A percentile compares a stretch with the other conserved stretches of the same genome.
These are phyloP conservation scores for Notothenia coriiceps DNA, from an alignment of 2,113 vertebrate species.

Conservation along the genomic window DNA sequence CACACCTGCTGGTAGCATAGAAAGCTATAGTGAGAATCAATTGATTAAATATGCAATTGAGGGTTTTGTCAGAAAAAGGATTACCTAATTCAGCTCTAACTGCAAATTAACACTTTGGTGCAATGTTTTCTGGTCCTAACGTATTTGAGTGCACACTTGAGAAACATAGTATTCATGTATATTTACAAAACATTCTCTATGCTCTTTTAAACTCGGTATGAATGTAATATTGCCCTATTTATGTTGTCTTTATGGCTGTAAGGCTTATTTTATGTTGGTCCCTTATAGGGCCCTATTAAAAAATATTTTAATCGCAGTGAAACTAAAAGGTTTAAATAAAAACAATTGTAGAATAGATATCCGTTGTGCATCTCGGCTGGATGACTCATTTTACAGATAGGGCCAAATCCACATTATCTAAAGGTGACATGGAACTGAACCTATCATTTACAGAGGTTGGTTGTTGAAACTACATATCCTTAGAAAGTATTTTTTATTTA, in stretches of 20 bases:
- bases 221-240: background rate
- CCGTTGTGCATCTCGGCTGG: background rate
- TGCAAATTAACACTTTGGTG: background rate
- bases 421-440: no score
- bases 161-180: background rate
- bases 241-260: background rate
- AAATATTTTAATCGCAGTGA: background rate
- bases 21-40: slow-evolving; percentile 15
- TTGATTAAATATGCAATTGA: slow-evolving; percentile 9
- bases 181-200: background rate
- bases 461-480: background rate
- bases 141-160: slow-evolving; percentile 2
- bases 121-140: background rate
- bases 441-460: background rate
- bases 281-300: background rate
- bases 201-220: background rate
- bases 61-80: background rate
- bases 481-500: background rate
- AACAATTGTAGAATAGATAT: background rate
- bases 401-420: background rate
- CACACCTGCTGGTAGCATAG: slow-evolving; percentile 19
- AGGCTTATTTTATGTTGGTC: background rate
- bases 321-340: background rate
- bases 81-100: background rate
- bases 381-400: background rate